These are phyloP conservation scores for Gallinago paraguaiae DNA, from an alignment of 2,113 vertebrate species.

Conservation along the genomic window DNA sequence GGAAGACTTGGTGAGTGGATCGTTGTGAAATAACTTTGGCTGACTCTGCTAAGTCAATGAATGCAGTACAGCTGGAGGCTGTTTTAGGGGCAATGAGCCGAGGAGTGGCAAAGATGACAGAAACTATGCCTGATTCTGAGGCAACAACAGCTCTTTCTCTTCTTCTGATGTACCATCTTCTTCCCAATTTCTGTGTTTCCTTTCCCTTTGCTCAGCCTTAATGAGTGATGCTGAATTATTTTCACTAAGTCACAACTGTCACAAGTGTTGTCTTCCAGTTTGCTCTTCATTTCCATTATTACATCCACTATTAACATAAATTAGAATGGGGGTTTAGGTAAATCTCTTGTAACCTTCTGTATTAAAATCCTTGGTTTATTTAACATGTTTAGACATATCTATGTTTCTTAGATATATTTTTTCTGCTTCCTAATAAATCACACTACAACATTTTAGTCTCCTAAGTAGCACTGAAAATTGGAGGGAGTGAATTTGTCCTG, in stretches of 20 bases:
- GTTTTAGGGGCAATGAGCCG: conserved; percentile 3
- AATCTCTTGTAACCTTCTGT: neutral
- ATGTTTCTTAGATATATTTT: conserved; percentile 22
- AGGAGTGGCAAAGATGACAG: neutral
- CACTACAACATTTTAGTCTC: neutral
- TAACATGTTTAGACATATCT: neutral
- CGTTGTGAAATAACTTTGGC: neutral
- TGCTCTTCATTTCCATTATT: neutral
- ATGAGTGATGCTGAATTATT: neutral
- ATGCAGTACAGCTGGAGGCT: conserved; percentile 3
- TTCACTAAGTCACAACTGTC: neutral
- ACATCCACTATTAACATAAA: neutral
- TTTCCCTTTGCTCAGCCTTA: neutral
- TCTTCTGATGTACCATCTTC: neutral
- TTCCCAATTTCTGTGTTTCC: neutral
- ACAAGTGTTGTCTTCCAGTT: neutral
- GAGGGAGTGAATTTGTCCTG: neutral
- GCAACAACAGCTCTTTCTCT: neutral
- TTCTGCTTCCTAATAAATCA: conserved; percentile 2
- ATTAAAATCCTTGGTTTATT: conserved; percentile 13
- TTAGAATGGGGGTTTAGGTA: neutral
- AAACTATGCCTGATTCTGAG: neutral
- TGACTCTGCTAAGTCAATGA: neutral
- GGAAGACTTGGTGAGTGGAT: neutral
- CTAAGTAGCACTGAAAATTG: neutral